Conservation (phyloP, 2,797 vertebrate species). For the Australoheros facetus region DNA sequence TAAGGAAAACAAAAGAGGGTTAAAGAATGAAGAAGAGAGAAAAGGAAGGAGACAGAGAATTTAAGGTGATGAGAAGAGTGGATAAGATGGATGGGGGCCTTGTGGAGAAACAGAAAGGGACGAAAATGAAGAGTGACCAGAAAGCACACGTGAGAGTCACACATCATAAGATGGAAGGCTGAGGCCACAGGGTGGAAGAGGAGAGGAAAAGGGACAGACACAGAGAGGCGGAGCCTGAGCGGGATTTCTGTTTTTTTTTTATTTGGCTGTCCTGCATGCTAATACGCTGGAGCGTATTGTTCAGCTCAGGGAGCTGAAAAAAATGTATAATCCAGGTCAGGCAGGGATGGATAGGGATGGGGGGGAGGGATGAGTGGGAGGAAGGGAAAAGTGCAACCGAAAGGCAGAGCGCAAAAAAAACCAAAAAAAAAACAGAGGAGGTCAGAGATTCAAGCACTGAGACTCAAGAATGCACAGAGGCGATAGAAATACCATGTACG, state of each 20-base stretch:
- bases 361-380: not conserved
- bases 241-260: conserved; percentile 39
- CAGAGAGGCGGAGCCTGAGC: conserved; percentile 35
- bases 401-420: conserved; percentile 20
- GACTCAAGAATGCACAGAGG: conserved; percentile 29
- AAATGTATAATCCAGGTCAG: conserved; percentile 74
- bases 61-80: not conserved
- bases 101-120: conserved; percentile 15
- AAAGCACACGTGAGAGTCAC: conserved; percentile 14
- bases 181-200: conserved; percentile 41
- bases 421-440: conserved; percentile 38
- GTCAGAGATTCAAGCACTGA: conserved; percentile 52
- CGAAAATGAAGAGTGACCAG: conserved; percentile 37
- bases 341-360: conserved; percentile 36
- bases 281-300: conserved; percentile 67
- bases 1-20: conserved; percentile 1
- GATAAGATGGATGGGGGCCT: conserved; percentile 12
- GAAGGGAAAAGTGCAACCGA: not conserved
- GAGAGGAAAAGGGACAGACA: conserved; percentile 26
- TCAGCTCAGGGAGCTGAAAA: conserved; percentile 61
- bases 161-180: conserved; percentile 54
- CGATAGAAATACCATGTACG: conserved; percentile 4
- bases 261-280: conserved; percentile 58
- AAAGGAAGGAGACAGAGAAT: not conserved
- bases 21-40: not conserved